Base-by-base conservation (phyloP, 2,113 vertebrate species). In the Campylomormyrus tamandua region DNA sequence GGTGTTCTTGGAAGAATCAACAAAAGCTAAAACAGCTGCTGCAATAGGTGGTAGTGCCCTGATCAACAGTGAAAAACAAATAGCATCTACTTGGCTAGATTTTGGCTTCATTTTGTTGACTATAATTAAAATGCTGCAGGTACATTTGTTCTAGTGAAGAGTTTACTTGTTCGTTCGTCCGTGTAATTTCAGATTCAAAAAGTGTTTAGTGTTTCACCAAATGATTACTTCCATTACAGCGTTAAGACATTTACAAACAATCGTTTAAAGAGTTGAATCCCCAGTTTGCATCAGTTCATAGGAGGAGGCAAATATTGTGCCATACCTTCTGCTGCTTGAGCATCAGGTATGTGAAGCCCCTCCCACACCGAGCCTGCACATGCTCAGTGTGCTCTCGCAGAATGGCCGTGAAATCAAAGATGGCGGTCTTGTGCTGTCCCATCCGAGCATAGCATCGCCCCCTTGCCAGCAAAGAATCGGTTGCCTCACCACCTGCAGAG, bases 401-500 rank as follows among this genome's bases (percentile, higher is more conserved):
- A 89, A 97, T 92, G 1, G 96, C 92, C 83, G 95, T 97, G 91
- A 98, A 97, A 90, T 99, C 98, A 92, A 98, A 98, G 93, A 99
- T 96, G 0, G 98, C 97, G 0, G 97, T 99, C 95, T 97, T 99
- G 93, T 95, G 95, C 93, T 97, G 98, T 42, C 97, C 97, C 27
- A 99, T 96, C 89, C 93, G 89, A 46, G 94, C 97, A 0, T 99
- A 99, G 84, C 98, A 99, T 42, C 91, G 95, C 0, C 96, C 98
- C 87, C 98, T 96, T 92, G 95, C 92, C 86, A 99, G 94, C 89
- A 99, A 94, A 1, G 96, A 97, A n/a, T 98, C 96, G 7, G 90
- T 92, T 58, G 96, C 97, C 66, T 91, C 93, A 0, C 96, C 95
- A 89, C 97, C 98, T 99, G 89, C 1, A 90, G 46, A 88, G 31